phyloP scores from a whole-genome alignment of 2,113 vertebrate genomes.

The Apus apus region DNA sequence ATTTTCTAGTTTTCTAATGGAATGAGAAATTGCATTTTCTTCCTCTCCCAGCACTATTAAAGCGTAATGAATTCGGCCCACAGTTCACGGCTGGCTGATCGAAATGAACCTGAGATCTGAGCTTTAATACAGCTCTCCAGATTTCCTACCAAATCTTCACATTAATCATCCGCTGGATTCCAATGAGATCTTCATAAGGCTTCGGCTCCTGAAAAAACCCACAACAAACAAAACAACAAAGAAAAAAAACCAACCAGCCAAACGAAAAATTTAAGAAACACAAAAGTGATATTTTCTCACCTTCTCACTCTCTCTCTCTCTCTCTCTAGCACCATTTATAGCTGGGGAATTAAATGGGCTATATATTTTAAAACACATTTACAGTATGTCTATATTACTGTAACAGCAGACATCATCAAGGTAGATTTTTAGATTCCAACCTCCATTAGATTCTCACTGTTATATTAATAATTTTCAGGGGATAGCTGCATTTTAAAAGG shows the following conservation, averaged over 20 bases:
- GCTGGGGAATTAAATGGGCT: constrained; percentile 77
- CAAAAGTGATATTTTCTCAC: constrained; percentile 50
- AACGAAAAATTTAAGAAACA: not conserved
- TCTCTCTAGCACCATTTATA: constrained; percentile 71
- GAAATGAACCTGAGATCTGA: constrained; percentile 93
- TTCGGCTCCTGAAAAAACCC: constrained; percentile 39
- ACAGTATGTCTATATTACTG: constrained; percentile 83
- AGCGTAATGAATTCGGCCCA: constrained; percentile 94
- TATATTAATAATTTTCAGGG: constrained; percentile 78
- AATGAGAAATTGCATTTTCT: constrained; percentile 98
- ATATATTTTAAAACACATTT: constrained; percentile 85
- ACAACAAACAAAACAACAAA: not conserved
- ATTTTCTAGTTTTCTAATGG: constrained; percentile 92
- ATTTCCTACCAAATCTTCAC: constrained; percentile 93
- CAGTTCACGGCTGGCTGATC: constrained; percentile 95
- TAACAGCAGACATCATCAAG: constrained; percentile 77
- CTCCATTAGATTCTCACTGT: constrained; percentile 81
- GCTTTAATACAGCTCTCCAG: constrained; percentile 90
- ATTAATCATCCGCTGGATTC: constrained; percentile 91
- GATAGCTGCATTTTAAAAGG: constrained; percentile 65
- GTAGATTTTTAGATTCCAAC: constrained; percentile 80
- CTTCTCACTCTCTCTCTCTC: not conserved
- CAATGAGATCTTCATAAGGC: constrained; percentile 86
- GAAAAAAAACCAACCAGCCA: not conserved
- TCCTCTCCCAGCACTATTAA: constrained; percentile 88